Base-by-base conservation (phyloP, 1,140 invertebrate species). In the Agraylea sexmaculata region DNA sequence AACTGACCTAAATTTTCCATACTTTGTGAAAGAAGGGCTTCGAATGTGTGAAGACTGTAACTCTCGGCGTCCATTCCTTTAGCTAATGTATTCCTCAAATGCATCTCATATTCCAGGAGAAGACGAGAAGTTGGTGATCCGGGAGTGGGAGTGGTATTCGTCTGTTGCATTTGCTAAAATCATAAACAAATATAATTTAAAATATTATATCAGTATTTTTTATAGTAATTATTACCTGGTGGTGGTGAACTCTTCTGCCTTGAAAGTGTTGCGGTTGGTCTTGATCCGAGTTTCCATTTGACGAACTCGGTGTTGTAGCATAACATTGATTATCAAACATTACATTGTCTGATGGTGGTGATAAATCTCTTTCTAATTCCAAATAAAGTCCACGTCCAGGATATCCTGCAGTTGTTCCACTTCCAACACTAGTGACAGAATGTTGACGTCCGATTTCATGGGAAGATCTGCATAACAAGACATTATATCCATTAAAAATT, bases 21-120 rank as follows among this genome's bases (percentile, higher is more conserved):
- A 66, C 86, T 90, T 63, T 92, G 87, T 35, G 86, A 86, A 18
- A 93, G 70, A 23, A 94, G 68, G 31, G 87, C 87, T 67, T 93
- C 88, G 55, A 93, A 93, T 1, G 88, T 92, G 56, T 93, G 87
- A 43, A 93, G 64, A 58, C 87, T 90, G 61, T 91, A 92, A 54
- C 86, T 91, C 64, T 92, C 88, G 28, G 88, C 88, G 56, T 92
- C 89, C 83, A 91, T 88, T 46, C 88, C 90, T 59, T 92, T 89
- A 51, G 87, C 90, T 43, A 94, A 69, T 2, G 89, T 90, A 60
- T 94, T 94, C 33, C 90, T 68, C 28, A 94, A 71, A 64, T 93
- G 87, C 80, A 92, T 88, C 69, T 95, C 91, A 62, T 95, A 93
- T 67, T 94, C 89, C 37, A 92, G 71, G 4, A 91, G 70, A 1